Percentiles rank a stretch among this genome's conserved stretches.
Conservation (phyloP, 2,888 invertebrate species). For the Cerastis rubricosa region DNA sequence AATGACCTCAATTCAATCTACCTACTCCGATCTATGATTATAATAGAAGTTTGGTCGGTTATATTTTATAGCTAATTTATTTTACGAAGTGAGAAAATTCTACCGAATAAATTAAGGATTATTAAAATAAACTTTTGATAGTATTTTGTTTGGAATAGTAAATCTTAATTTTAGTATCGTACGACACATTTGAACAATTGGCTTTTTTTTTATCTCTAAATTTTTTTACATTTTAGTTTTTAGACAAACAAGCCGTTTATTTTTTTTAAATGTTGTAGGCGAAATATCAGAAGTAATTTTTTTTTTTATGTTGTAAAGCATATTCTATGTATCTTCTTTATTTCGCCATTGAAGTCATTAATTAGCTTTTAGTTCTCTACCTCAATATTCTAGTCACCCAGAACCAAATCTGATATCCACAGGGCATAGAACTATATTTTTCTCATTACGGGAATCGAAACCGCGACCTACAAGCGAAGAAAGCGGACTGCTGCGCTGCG, state of each 20-base stretch:
- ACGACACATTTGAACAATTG: neutral
- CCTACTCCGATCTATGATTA: too few species aligned
- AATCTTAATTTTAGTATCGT: slow-evolving; percentile 34
- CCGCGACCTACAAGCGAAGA: slow-evolving; percentile 1
- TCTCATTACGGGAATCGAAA: slow-evolving; percentile 1
- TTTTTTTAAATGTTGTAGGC: neutral
- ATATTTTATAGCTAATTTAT: slow-evolving; percentile 12
- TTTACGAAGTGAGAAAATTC: slow-evolving; percentile 22
- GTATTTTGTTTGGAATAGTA: slow-evolving; percentile 1
- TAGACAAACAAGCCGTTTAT: neutral
- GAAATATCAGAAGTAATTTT: neutral
- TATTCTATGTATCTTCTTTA: neutral
- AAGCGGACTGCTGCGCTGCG: slow-evolving; percentile 1
- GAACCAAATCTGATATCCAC: neutral
- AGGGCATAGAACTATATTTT: neutral
- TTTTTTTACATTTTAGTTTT: neutral
- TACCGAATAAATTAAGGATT: neutral
- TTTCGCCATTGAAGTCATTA: neutral
- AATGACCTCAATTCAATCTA: too few species aligned
- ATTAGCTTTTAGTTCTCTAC: neutral
- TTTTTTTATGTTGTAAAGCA: neutral
- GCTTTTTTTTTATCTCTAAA: neutral
- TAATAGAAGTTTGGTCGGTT: slow-evolving; percentile 9
- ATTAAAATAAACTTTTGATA: neutral
- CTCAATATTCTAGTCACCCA: neutral